Base-by-base conservation (phyloP, 2,113 vertebrate species). In the Pterocles orientalis region DNA sequence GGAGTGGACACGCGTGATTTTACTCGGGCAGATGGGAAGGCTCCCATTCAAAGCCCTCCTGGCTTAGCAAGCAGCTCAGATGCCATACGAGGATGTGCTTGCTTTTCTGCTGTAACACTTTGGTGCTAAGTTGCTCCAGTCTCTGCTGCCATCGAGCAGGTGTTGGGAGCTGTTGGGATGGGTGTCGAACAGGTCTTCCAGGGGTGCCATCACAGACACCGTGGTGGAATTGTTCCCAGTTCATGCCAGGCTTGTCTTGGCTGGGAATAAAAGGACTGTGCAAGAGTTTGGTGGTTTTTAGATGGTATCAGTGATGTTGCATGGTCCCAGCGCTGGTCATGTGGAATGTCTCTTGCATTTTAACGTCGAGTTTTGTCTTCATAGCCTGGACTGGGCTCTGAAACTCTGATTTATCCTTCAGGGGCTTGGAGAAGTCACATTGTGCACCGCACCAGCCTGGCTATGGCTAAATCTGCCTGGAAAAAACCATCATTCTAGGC, bases 301-400 rank as follows among this genome's bases (percentile, higher is more conserved):
- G 62, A 14, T 34, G 18, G 41, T 45, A 12, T 54, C 10, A 6
- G 51, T 14, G 70, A 20, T 41, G 48, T 23, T 48, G 5, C 0
- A 0, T 18, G 33, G 16, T 51, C 23, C 60, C 31, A 20, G 54
- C 0, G 0, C 10, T 57, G 12, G 36, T 62, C 15, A 3, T 9
- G 8, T 8, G 64, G 20, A 41, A 5, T 1, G 0, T 15, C 34
- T 34, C 45, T 75, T 84, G 51, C 5, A 1, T 79, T 89, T 92
- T 39, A n/a, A 31, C 9, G 2, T 18, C 17, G 9, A 21, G 26
- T 33, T 72, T 95, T 53, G 11, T 65, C 57, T 77, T 47, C 31
- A 14, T 19, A 12, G 24, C 21, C 12, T 25, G 36, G 8, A 18
- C 29, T 89, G 48, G 39, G 39, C 62, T 93, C 75, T 77, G 45